Percentiles rank a stretch among this genome's conserved stretches.
Evolutionary conservation across 2,113 vertebrate species (phyloP).

Genomic region (Electrona antarctica): DNA sequence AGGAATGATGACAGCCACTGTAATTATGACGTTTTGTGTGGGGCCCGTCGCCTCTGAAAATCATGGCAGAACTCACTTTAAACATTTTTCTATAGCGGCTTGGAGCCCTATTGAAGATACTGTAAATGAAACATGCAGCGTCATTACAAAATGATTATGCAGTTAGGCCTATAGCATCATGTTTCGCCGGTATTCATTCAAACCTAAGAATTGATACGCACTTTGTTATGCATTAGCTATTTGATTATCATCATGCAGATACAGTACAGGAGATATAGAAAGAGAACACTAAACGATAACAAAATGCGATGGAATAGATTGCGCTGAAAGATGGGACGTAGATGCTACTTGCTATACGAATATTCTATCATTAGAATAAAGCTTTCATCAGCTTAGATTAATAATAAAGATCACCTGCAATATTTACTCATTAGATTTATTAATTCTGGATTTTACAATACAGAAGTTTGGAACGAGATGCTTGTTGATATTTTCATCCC

Average conservation of each 20-base stretch:
- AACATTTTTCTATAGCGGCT: conserved; percentile 54
- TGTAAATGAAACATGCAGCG: conserved; percentile 53
- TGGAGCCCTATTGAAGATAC: conserved; percentile 56
- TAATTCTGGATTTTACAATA: conserved; percentile 22
- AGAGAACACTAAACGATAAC: conserved; percentile 16
- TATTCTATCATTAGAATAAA: conserved; percentile 38
- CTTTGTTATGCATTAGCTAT: conserved; percentile 53
- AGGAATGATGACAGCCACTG: conserved; percentile 67
- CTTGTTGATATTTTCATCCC: conserved; percentile 29
- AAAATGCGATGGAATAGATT: conserved; percentile 51
- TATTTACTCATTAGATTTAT: conserved; percentile 30
- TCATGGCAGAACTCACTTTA: conserved; percentile 54
- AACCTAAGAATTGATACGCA: conserved; percentile 65
- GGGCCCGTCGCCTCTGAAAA: conserved; percentile 50
- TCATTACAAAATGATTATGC: conserved; percentile 53
- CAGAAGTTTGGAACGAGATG: conserved; percentile 19
- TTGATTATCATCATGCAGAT: conserved; percentile 50
- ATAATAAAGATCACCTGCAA: conserved; percentile 33
- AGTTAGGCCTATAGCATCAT: conserved; percentile 51
- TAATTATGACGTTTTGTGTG: conserved; percentile 73
- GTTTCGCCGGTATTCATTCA: conserved; percentile 58
- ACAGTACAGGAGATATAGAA: conserved; percentile 53
- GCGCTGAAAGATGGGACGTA: conserved; percentile 37
- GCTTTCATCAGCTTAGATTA: conserved; percentile 30
- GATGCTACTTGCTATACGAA: conserved; percentile 51